Evolutionary conservation across 2,888 invertebrate species (phyloP).

Genomic region (Acrobasis suavella): DNA sequence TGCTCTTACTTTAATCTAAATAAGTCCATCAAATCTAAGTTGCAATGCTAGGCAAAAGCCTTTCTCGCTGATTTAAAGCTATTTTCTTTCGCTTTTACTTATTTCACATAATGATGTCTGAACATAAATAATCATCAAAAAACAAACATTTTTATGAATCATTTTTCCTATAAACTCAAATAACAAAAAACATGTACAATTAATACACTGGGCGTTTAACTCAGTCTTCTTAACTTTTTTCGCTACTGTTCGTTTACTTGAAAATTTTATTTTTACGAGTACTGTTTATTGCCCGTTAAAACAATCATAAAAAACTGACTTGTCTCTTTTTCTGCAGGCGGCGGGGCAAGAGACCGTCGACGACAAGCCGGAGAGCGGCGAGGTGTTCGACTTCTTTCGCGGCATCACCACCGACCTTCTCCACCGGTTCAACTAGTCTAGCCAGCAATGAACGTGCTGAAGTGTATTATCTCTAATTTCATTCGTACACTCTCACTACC

Average conservation of each 20-base stretch:
- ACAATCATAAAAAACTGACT: slow-evolving; percentile 19
- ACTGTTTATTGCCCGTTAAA: slow-evolving; percentile 18
- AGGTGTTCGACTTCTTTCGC: slow-evolving; percentile 67
- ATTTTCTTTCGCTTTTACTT: no score
- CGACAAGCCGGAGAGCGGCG: slow-evolving; percentile 53
- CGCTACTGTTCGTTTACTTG: not conserved
- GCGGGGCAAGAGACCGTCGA: slow-evolving; percentile 43
- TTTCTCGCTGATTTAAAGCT: no score
- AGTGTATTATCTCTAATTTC: not conserved
- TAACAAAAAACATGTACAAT: no score
- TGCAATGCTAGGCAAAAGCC: no score
- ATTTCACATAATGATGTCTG: no score
- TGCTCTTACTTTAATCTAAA: no score
- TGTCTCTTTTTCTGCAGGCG: slow-evolving; percentile 45
- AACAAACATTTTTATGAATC: no score
- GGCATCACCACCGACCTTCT: slow-evolving; percentile 72
- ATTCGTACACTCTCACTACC: no score
- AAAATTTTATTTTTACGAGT: slow-evolving; percentile 13
- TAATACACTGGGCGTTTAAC: not conserved
- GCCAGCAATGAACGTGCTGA: slow-evolving; percentile 22
- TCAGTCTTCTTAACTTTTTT: slow-evolving; percentile 8
- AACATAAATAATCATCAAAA: no score
- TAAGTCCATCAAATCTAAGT: no score
- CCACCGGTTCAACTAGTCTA: slow-evolving; percentile 61
- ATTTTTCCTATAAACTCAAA: no score